phyloP scores from a whole-genome alignment of 2,113 vertebrate genomes.

The Festucalex cinctus region DNA sequence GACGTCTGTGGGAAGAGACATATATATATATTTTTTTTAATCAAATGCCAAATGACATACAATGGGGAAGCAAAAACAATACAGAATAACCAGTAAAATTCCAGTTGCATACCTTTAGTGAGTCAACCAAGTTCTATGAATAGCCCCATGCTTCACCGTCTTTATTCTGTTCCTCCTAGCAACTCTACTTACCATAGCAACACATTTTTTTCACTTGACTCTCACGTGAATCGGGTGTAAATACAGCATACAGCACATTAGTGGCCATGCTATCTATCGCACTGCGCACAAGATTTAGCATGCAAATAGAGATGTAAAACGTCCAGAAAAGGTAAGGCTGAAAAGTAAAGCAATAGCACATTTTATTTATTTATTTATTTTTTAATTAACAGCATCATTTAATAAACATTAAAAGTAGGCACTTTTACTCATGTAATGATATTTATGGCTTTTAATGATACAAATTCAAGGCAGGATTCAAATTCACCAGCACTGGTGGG shows the following conservation, averaged over 20 bases:
- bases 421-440: background rate
- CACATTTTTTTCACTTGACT: conserved; percentile 6
- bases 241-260: background rate
- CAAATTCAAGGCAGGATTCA: conserved; percentile 5
- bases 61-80: background rate
- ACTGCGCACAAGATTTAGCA: background rate
- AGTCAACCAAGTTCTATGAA: background rate
- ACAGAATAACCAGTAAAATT: background rate
- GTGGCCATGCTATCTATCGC: background rate
- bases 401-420: conserved; percentile 5
- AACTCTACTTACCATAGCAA: conserved; percentile 37
- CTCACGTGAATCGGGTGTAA: background rate
- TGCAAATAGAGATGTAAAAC: background rate
- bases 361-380: no score
- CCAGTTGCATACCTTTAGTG: conserved; percentile 19
- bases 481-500: conserved; percentile 9
- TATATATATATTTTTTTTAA: background rate
- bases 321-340: background rate
- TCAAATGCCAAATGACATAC: background rate
- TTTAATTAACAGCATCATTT: conserved; percentile 36
- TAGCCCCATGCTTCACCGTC: conserved; percentile 7
- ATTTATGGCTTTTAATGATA: conserved; percentile 25
- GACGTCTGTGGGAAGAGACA: conserved; percentile 43
- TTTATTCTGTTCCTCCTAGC: conserved; percentile 22
- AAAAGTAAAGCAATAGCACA: conserved; percentile 7